phyloP scores from a whole-genome alignment of 2,797 vertebrate genomes.

The Channa striata region DNA sequence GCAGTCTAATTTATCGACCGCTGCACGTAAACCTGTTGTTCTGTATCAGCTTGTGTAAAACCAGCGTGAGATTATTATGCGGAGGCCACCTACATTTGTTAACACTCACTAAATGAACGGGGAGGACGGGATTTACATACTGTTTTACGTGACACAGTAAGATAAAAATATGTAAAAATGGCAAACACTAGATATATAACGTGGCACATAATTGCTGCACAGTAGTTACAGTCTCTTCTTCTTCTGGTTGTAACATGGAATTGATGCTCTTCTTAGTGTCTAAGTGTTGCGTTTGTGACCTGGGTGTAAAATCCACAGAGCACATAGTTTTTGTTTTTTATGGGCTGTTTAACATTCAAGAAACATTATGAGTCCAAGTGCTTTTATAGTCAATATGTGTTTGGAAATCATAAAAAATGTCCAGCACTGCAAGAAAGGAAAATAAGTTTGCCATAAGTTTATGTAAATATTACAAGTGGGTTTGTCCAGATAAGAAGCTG shows the following conservation, averaged over 20 bases:
- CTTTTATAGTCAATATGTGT: too few species aligned
- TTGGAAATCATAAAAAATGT: too few species aligned
- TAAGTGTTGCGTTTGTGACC: neutral
- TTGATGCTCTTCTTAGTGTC: too few species aligned
- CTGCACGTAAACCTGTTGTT: accelerated
- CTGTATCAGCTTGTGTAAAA: conserved; percentile 4
- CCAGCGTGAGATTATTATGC: neutral
- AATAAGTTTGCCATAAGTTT: too few species aligned
- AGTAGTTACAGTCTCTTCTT: too few species aligned
- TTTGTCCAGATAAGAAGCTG: too few species aligned
- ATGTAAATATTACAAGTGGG: too few species aligned
- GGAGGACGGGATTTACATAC: neutral
- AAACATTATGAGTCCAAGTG: too few species aligned
- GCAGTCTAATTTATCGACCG: neutral
- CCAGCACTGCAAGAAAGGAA: too few species aligned
- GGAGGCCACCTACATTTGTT: neutral
- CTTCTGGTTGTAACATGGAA: too few species aligned
- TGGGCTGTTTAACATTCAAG: neutral
- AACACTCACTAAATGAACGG: too few species aligned
- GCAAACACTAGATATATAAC: neutral
- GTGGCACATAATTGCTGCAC: too few species aligned
- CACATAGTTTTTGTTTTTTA: neutral
- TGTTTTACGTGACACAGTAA: neutral
- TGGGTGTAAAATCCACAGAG: neutral
- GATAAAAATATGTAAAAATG: neutral